Conservation (phyloP, 2,113 vertebrate species). For the Pygoscelis antarcticus region DNA sequence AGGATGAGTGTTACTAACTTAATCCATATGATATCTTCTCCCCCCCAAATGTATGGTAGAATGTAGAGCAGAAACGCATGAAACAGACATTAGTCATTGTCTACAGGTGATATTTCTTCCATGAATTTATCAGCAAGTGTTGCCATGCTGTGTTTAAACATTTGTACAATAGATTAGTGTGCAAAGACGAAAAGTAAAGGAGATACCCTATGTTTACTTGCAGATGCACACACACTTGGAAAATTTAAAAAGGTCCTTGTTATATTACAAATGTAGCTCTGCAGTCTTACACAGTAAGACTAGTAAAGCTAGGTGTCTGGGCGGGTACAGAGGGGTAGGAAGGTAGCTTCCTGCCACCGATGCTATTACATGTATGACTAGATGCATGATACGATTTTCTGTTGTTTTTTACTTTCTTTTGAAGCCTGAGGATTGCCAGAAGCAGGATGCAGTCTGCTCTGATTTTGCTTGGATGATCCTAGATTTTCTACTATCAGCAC, state of each 20-base stretch:
- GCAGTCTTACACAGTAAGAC: not conserved
- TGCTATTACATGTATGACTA: not conserved
- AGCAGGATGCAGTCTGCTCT: not conserved
- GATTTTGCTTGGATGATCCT: not conserved
- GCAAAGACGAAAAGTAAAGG: constrained; percentile 64
- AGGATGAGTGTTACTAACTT: constrained; percentile 84
- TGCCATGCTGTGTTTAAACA: constrained; percentile 69
- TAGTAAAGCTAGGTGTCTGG: not conserved
- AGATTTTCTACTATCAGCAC: not conserved
- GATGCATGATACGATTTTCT: not conserved
- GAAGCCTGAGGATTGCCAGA: not conserved
- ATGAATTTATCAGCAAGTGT: constrained; percentile 69
- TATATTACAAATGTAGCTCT: not conserved
- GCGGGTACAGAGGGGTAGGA: not conserved
- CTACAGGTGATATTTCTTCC: constrained; percentile 77
- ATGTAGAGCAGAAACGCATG: constrained; percentile 56
- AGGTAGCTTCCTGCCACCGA: not conserved
- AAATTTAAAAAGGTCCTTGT: not conserved
- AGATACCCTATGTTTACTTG: not conserved
- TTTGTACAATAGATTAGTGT: constrained; percentile 74
- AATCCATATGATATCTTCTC: constrained; percentile 82
- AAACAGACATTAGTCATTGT: constrained; percentile 78
- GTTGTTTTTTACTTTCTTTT: not conserved
- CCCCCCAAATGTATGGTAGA: constrained; percentile 62
- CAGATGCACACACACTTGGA: not conserved